Base-by-base conservation (phyloP, 1,140 invertebrate species). In the Parasteatoda tepidariorum region DNA sequence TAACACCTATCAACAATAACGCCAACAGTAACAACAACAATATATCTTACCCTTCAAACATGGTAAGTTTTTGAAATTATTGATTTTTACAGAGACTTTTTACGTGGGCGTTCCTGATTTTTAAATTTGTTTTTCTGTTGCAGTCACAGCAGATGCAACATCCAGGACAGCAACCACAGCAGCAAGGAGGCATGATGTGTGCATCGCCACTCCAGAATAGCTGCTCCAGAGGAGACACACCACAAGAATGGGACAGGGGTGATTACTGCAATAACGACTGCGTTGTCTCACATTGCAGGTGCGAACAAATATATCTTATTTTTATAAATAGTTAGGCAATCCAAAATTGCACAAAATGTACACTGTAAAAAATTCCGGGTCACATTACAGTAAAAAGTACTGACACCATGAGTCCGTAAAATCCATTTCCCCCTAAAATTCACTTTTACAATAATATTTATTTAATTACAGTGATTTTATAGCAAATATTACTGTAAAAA, bases 271-370 rank as follows among this genome's bases (percentile, higher is more conserved):
- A 61, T 28, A 84, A 67, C 18, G 83, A 84, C 48, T 84, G 83
- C 38, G 83, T 84, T 1, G 73, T 84, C n/a, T 76, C 83, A 3
- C 83, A 84, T 34, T 84, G 83, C 83, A 84, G 83, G 83, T 84
- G 26, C 62, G 38, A 28, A 48, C n/a, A n/a, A n/a, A n/a, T n/a
- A n/a, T n/a, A n/a, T n/a, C n/a, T n/a, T n/a, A n/a, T n/a, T n/a
- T n/a, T n/a, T n/a, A n/a, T n/a, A n/a, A n/a, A n/a, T n/a, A n/a
- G n/a, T n/a, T n/a, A n/a, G n/a, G n/a, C n/a, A n/a, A n/a, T n/a
- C n/a, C n/a, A n/a, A n/a, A n/a, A n/a, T n/a, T n/a, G n/a, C n/a
- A n/a, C n/a, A n/a, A n/a, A n/a, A n/a, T n/a, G n/a, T n/a, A n/a
- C n/a, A n/a, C n/a, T n/a, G n/a, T n/a, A n/a, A n/a, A n/a, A n/a